Base-by-base conservation (phyloP, 2,888 invertebrate genomes). In the Clusia tigrina region DNA sequence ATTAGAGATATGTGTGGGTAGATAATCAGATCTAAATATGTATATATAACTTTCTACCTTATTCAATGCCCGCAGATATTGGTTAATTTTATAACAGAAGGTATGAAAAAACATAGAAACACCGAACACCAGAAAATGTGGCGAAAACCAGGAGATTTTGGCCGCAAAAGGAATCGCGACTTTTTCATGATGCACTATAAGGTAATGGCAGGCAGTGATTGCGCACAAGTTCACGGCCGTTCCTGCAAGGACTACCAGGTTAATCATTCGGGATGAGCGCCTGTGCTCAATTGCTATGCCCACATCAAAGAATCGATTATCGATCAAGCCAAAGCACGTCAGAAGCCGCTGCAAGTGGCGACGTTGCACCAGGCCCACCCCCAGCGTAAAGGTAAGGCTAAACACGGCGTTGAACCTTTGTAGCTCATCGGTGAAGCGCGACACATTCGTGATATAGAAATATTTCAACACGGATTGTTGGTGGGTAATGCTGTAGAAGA, bases 401-500 rank as follows among this genome's bases (percentile, higher is more conserved):
- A 73, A 63, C 64, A 78, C 70, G 63, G 74, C 75, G 38, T 77
- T 79, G 23, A 78, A 64, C 52, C 73, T 75, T 54, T 81, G 79
- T 38, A 80, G 9, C 0, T 68, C 62, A 55, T 73, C 77, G 1
- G 78, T 79, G 2, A 79, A 23, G 2, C 37, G 61, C 0, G 82
- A 74, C 0, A 82, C 60, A 12, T 74, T 58, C 0, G 78, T 71
- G 20, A 65, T 9, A 2, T 77, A 74, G n/a, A 82, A 74, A 26
- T 77, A 70, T 0, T 66, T 62, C 56, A 78, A 63, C 6, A 83
- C 53, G 1, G 73, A 68, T 3, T 73, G 71, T 1, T 68, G 64
- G 3, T 71, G 59, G 0, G 58, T 0, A 22, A 62, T 38, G 20
- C 70, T 68, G 2, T 64, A 74, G 0, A 60, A 0, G n/a, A 74